Evolutionary conservation across 2,888 invertebrate species (phyloP), one percentile per base, ranked within the genome.

Genomic region (Sipha maydis): DNA sequence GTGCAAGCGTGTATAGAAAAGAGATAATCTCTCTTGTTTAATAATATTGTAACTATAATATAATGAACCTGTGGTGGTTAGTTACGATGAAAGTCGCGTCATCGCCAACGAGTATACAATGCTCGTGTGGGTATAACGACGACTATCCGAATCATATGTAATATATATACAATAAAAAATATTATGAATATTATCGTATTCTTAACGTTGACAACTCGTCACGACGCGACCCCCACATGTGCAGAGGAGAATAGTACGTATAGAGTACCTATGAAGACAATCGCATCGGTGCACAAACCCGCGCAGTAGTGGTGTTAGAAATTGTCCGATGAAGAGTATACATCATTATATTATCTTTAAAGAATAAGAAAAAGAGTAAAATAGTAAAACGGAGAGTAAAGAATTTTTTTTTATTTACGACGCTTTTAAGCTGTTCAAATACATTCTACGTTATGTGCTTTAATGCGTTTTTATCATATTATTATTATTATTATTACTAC

Each of bases 401-500:
- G 79, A 28, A 77, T 85, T 78, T 56, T 78, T n/a, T 19, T 48
- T 28, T 77, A 78, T 80, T 73, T 56, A 69, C 73, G 73, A 77
- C 73, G 79, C 79, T 86, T 80, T 88, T 80, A 88, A 41, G 61
- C 79, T 80, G 80, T 80, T 75, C 86, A 80, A 88, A 80, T 88
- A 80, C 48, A 80, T 67, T 80, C 86, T 28, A 80, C 48, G 25
- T 71, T 80, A 61, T 56, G 78, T 79, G 56, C 78, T 78, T 56
- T 86, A 80, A 88, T 80, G 80, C 48, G 25, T 80, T 88, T 88
- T 75, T 80, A 75, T 88, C 86, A 61, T 75, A 86, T 56, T 73
- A 71, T 28, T 56, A 76, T 56, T 19, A 28, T 2, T 9, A 25
- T 77, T 48, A n/a, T 77, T 34, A 34, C 34, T 34, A 34, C n/a